phyloP scores from a whole-genome alignment of 1,140 invertebrate species.

The Gonatopus flavifemur region DNA sequence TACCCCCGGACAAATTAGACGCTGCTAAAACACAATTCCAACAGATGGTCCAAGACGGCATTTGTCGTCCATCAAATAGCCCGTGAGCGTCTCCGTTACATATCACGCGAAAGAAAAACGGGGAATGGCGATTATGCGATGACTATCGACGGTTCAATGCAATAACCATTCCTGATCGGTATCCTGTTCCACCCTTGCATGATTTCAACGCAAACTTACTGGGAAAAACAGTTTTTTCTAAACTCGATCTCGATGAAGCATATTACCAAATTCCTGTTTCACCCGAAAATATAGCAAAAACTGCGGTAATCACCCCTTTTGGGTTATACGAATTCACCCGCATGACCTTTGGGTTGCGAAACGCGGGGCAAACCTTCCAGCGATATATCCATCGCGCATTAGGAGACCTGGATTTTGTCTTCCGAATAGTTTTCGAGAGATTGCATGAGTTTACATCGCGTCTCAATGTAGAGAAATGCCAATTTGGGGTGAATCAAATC shows the following conservation, averaged over 20 bases:
- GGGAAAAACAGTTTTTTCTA: conserved; percentile 45
- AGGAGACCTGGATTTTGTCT: background rate
- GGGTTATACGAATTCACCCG: conserved; percentile 32
- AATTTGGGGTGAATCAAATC: background rate
- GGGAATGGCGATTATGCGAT: conserved; percentile 21
- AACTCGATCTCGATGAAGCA: conserved; percentile 48
- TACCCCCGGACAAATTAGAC: background rate
- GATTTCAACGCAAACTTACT: conserved; percentile 23
- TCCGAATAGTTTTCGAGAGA: background rate
- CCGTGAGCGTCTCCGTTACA: background rate
- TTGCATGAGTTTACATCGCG: background rate
- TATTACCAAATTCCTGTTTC: conserved; percentile 48
- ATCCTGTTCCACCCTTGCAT: conserved; percentile 39
- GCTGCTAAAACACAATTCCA: background rate
- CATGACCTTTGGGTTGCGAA: conserved; percentile 28
- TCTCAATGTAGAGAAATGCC: background rate
- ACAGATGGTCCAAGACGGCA: background rate
- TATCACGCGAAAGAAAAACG: conserved; percentile 19
- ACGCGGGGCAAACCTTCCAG: no score
- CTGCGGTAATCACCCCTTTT: conserved; percentile 42
- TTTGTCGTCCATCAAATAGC: background rate
- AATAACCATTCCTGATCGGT: conserved; percentile 42
- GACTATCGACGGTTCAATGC: conserved; percentile 28
- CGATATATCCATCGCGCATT: background rate
- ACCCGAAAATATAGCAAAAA: conserved; percentile 42